These are phyloP conservation scores for Podocnemis expansa DNA, from an alignment of 2,113 vertebrate species.

Conservation along the genomic window DNA sequence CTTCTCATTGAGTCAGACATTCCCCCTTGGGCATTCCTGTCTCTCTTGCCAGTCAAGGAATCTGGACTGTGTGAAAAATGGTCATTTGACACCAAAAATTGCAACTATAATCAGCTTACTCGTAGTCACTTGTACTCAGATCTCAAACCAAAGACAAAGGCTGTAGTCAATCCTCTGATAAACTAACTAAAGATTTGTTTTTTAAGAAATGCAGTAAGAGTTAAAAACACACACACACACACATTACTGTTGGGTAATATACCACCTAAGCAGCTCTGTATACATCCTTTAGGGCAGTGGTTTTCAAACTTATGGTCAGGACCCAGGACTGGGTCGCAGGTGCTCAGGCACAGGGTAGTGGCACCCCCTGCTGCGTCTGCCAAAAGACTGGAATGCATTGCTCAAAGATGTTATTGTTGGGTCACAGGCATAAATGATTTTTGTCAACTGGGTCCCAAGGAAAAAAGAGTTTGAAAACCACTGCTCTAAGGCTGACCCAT, in stretches of 20 bases:
- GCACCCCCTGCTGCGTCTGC: too few species aligned
- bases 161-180: neutral
- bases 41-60: neutral
- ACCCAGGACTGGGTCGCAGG: too few species aligned
- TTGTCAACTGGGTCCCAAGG: too few species aligned
- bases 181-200: neutral
- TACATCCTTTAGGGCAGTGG: too few species aligned
- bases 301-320: too few species aligned
- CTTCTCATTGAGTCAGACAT: neutral
- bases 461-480: too few species aligned
- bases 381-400: too few species aligned
- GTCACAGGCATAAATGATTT: too few species aligned
- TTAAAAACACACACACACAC: neutral
- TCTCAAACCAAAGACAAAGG: neutral
- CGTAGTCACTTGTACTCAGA: neutral
- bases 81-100: neutral
- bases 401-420: too few species aligned
- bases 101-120: neutral
- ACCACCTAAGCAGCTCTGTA: too few species aligned
- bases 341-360: too few species aligned
- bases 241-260: neutral
- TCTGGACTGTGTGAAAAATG: neutral
- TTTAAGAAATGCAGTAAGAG: neutral
- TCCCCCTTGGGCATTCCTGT: neutral
- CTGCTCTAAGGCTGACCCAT: neutral